Evolutionary conservation across 1,140 invertebrate genomes (phyloP).

Genomic region (Formica exsecta): DNA sequence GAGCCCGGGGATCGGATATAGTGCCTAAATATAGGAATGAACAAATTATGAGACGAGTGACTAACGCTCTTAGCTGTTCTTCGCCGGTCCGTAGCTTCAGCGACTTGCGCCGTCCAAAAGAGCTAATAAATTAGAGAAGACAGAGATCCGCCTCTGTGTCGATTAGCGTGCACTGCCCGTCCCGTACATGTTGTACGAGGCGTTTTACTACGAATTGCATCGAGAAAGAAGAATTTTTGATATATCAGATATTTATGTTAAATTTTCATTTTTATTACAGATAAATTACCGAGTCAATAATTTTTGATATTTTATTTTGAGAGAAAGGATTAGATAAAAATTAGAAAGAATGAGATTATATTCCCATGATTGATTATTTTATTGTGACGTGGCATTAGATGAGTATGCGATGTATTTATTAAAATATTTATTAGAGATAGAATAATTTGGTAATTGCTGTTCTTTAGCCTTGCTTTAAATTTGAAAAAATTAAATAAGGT

Average conservation of each 20-base stretch:
- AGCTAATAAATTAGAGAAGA: conserved; percentile 45
- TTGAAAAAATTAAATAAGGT: conserved; percentile 9
- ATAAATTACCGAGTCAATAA: neutral
- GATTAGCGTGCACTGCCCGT: neutral
- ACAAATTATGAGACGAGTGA: conserved; percentile 81
- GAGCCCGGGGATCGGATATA: conserved; percentile 53
- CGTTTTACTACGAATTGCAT: neutral
- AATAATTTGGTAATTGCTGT: conserved; percentile 15
- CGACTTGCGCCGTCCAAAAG: conserved; percentile 24
- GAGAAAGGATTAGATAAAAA: neutral
- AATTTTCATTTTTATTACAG: neutral
- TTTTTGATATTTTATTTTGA: neutral
- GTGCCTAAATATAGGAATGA: conserved; percentile 79
- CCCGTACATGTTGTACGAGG: neutral
- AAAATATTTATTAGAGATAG: neutral
- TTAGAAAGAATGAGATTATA: neutral
- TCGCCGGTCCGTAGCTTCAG: conserved; percentile 38
- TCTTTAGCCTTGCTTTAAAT: neutral
- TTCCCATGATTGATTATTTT: neutral
- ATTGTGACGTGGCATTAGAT: neutral
- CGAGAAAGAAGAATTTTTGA: neutral
- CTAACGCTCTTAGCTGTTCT: conserved; percentile 75
- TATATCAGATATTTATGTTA: neutral
- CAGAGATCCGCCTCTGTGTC: neutral
- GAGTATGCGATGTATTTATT: too few species aligned